Base-by-base conservation (phyloP, 2,797 vertebrate species). In the Dromococcyx pavoninus region DNA sequence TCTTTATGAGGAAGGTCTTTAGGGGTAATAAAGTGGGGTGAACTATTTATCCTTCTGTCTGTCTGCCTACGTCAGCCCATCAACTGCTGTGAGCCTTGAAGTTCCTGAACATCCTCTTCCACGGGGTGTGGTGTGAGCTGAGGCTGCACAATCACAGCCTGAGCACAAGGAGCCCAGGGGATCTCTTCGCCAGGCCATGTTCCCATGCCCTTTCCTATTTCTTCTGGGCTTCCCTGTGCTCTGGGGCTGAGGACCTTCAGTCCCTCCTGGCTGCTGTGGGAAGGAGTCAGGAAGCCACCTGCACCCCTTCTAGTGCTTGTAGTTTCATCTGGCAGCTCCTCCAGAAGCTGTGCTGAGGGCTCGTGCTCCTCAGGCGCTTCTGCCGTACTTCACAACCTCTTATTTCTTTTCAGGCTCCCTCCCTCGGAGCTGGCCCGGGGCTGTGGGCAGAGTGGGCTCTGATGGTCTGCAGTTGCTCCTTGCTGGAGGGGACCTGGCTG, bases 21-120 rank as follows among this genome's bases (percentile, higher is more conserved):
- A 86, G 70, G 46, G 28, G 10, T 91, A 94, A 95, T 94, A 91
- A 96, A 96, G 46, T 46, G 46, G 22, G 22, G 7, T 92, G 46
- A 86, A 46, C 73, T 93, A 43, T 89, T 89, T 75, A 58, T 75
- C 33, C 24, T 58, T 62, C 67, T 81, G 23, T 86, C 24, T 76
- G 16, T 77, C 75, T 89, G 60, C 50, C 28, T 77, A 25, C 71
- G 62, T 82, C 28, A 53, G 56, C 9, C 16, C 22, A 13, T 46
- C 37, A 91, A 5, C 64, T 92, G 53, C 64, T 74, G 21, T 1
- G 3, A 77, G 41, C 41, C 43, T 28, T 65, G 44, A 37, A 53
- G 32, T 39, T 76, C 32, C 23, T 21, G 19, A 8, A n/a, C 57
- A 33, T 65, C 58, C 33, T 50, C 25, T 69, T 50, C 32, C 24